Conservation (phyloP, 2,888 invertebrate species). For the Matsumyia berberina region DNA sequence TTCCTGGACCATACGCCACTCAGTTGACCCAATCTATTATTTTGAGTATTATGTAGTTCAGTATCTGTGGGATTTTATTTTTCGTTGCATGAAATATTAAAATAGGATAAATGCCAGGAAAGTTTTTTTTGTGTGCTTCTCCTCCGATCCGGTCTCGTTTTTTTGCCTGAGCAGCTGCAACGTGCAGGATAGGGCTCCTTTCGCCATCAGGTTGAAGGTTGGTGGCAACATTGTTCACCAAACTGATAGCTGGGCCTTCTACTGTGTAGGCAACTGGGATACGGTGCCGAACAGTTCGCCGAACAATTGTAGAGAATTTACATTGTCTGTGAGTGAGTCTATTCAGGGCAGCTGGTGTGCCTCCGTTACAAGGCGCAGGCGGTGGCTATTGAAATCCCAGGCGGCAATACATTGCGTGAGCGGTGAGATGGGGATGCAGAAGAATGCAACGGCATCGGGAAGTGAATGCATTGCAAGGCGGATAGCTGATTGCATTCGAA, state of each 20-base stretch:
- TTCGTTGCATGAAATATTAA: constrained; percentile 70
- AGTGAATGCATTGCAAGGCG: constrained; percentile 34
- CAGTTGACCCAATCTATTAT: constrained; percentile 70
- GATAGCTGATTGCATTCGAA: constrained; percentile 66
- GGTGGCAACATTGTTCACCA: constrained; percentile 67
- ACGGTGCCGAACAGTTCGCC: constrained; percentile 43
- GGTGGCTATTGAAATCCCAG: constrained; percentile 53
- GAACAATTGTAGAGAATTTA: constrained; percentile 63
- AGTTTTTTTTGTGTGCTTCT: constrained; percentile 22
- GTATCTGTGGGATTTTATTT: constrained; percentile 54
- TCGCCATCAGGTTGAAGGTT: constrained; percentile 55
- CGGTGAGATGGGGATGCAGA: constrained; percentile 43
- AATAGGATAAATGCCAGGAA: constrained; percentile 65
- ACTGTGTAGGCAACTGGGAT: constrained; percentile 14
- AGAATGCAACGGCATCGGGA: constrained; percentile 31
- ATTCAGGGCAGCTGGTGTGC: constrained; percentile 40
- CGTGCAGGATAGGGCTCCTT: neutral
- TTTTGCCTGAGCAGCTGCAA: constrained; percentile 29
- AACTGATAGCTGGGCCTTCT: constrained; percentile 15
- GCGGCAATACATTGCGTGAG: constrained; percentile 17
- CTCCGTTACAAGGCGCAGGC: constrained; percentile 5
- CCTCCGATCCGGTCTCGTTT: constrained; percentile 37
- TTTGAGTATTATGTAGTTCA: constrained; percentile 58
- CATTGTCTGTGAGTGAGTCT: constrained; percentile 50
- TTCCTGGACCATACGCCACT: constrained; percentile 50